These are phyloP conservation scores for Argyresthia albistria DNA, from an alignment of 2,888 invertebrate species.

Conservation along the genomic window DNA sequence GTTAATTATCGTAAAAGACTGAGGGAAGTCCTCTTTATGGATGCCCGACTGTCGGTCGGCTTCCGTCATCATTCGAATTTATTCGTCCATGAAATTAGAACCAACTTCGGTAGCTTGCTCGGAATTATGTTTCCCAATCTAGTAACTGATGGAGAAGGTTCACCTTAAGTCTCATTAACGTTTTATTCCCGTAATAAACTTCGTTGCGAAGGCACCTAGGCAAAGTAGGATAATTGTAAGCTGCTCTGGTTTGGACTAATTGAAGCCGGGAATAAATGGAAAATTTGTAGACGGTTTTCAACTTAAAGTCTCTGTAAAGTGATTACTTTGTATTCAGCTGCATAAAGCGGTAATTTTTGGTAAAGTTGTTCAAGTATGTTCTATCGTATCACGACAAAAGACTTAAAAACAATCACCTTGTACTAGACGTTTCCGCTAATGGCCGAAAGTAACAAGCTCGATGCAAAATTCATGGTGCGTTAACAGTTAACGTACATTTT, in stretches of 20 bases:
- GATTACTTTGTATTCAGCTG: too few species aligned
- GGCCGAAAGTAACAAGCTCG: constrained; percentile 40
- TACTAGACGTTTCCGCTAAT: constrained; percentile 37
- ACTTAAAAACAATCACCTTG: too few species aligned
- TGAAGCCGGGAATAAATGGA: too few species aligned
- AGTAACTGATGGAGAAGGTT: constrained; percentile 19
- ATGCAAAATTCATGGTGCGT: constrained; percentile 54
- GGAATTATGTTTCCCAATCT: constrained; percentile 23
- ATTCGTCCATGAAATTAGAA: constrained; percentile 34
- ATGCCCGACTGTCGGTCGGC: constrained; percentile 5
- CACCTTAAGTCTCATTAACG: background rate
- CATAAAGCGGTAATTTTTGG: too few species aligned
- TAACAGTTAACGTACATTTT: constrained; percentile 34
- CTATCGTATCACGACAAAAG: too few species aligned
- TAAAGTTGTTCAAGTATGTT: too few species aligned
- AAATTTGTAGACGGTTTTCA: too few species aligned
- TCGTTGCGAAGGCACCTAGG: background rate
- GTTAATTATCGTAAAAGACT: constrained; percentile 5
- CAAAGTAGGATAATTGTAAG: too few species aligned
- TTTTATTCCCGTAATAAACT: background rate
- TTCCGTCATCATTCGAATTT: constrained; percentile 15
- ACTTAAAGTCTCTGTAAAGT: too few species aligned
- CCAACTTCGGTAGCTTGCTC: constrained; percentile 18
- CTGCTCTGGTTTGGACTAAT: too few species aligned
- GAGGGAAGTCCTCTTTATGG: constrained; percentile 2